These are phyloP conservation scores for Caretta caretta DNA, from an alignment of 2,113 vertebrate species.

Conservation along the genomic window DNA sequence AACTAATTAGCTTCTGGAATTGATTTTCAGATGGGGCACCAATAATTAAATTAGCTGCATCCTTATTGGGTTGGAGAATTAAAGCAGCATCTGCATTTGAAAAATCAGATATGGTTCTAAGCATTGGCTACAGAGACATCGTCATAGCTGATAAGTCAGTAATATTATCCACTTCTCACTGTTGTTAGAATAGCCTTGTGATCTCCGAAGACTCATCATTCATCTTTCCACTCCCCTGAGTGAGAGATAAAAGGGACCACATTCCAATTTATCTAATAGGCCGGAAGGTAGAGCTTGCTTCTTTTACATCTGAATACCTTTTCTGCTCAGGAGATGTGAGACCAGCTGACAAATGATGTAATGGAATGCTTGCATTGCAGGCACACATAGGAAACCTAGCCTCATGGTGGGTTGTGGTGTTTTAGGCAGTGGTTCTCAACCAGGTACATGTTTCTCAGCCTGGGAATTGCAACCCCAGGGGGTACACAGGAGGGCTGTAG, in stretches of 20 bases:
- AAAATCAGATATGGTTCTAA: neutral
- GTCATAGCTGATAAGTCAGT: neutral
- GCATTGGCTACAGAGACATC: neutral
- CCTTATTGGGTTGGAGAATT: neutral
- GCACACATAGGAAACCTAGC: neutral
- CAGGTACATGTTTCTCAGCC: no score
- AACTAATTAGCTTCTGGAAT: neutral
- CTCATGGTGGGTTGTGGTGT: no score
- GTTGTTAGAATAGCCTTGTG: constrained; percentile 60
- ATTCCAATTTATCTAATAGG: constrained; percentile 41
- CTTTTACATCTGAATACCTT: constrained; percentile 55
- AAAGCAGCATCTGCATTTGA: neutral
- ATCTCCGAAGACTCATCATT: constrained; percentile 37
- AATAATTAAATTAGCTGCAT: neutral
- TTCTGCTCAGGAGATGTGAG: constrained; percentile 25
- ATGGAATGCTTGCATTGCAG: constrained; percentile 30
- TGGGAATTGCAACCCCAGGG: no score
- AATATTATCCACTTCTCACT: neutral
- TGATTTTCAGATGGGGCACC: neutral
- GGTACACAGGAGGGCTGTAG: no score
- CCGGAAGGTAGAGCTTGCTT: neutral
- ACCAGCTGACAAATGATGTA: constrained; percentile 22
- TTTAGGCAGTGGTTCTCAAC: no score
- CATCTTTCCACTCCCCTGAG: constrained; percentile 6
- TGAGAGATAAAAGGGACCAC: constrained; percentile 50